phyloP scores from a whole-genome alignment of 92 coral and sea anemone genomes.

The Metridium senile region DNA sequence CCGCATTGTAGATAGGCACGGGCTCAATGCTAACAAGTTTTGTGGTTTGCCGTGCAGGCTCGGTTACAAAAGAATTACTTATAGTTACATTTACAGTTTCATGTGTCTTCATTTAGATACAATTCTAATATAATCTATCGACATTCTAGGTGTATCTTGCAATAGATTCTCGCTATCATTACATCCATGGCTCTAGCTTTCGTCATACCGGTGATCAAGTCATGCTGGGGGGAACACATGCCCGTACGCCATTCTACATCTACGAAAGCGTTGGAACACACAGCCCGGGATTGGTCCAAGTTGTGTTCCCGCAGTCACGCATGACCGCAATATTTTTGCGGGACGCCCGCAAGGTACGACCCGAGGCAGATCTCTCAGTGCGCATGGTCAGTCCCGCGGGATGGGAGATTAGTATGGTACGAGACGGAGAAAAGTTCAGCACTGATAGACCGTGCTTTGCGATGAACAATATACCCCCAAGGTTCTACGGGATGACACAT shows the following conservation, averaged over 20 bases:
- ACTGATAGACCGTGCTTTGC: slow-evolving; percentile 74
- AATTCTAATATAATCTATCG: too few relatives aligned
- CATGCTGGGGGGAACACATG: slow-evolving; percentile 81
- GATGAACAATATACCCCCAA: slow-evolving; percentile 84
- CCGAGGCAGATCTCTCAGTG: slow-evolving; percentile 70
- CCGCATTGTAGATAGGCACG: too few relatives aligned
- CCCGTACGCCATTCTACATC: slow-evolving; percentile 68
- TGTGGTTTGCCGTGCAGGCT: too few relatives aligned
- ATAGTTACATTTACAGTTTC: too few relatives aligned
- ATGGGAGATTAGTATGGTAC: slow-evolving; percentile 75
- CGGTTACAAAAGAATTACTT: too few relatives aligned
- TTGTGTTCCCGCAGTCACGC: slow-evolving; percentile 50
- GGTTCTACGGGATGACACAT: slow-evolving; percentile 89
- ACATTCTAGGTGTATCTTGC: slow-evolving; percentile 65
- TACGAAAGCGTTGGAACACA: slow-evolving; percentile 64
- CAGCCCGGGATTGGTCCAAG: slow-evolving; percentile 71
- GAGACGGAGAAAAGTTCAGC: slow-evolving; percentile 92
- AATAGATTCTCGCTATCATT: slow-evolving; percentile 73
- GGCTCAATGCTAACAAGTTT: too few relatives aligned
- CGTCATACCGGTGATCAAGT: slow-evolving; percentile 58
- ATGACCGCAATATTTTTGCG: slow-evolving; percentile 85
- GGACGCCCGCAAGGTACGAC: slow-evolving; percentile 64
- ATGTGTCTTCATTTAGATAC: too few relatives aligned
- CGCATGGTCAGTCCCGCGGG: slow-evolving; percentile 37
- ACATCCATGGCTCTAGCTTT: slow-evolving; percentile 73